phyloP scores from a whole-genome alignment of 2,113 vertebrate species.

The Lathamus discolor region DNA sequence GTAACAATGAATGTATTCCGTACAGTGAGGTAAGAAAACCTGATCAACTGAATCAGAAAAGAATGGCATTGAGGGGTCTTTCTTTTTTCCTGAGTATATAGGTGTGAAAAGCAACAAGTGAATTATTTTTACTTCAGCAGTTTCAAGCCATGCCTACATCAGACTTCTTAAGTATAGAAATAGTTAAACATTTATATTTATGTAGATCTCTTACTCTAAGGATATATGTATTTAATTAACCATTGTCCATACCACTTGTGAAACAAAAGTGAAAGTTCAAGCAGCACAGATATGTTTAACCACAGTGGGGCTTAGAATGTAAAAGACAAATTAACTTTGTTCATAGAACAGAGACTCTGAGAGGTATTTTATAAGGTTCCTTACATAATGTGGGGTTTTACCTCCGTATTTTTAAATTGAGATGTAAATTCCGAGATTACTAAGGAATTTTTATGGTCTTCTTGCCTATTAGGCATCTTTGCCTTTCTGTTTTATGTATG shows the following conservation, averaged over 20 bases:
- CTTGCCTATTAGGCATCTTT: neutral
- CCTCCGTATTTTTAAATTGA: neutral
- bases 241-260: neutral
- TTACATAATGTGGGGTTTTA: neutral
- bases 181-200: neutral
- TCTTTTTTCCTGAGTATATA: neutral
- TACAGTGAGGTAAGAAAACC: constrained; percentile 67
- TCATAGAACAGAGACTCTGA: neutral
- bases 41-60: neutral
- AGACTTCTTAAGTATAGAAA: neutral
- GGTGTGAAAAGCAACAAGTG: neutral
- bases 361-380: neutral
- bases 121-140: neutral
- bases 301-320: neutral
- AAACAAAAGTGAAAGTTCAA: neutral
- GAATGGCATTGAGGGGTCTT: neutral
- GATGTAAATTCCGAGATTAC: neutral
- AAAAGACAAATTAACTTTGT: neutral
- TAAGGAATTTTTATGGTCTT: neutral
- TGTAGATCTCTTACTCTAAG: neutral
- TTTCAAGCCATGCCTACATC: neutral
- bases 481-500: neutral
- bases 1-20: constrained; percentile 61
- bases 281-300: neutral
- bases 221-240: neutral